phyloP scores from a whole-genome alignment of 2,113 vertebrate species.

The Dryoscopus gambensis region DNA sequence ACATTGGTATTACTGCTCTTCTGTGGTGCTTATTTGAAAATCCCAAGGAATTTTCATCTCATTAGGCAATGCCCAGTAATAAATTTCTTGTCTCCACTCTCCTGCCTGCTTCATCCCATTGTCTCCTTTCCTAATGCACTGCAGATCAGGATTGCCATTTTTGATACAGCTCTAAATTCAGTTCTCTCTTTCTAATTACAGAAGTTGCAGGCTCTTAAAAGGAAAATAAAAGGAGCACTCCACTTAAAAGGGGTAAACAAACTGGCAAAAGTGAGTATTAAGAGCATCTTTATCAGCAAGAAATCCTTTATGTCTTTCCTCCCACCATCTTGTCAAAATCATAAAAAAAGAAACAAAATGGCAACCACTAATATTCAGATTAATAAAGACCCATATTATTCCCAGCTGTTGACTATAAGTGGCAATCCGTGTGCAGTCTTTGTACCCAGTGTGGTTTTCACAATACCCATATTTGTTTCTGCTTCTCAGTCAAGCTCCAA shows the following conservation, averaged over 20 bases:
- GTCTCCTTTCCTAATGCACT: slow-evolving; percentile 15
- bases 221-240: not conserved
- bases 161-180: slow-evolving; percentile 35
- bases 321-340: slow-evolving; percentile 37
- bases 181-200: not conserved
- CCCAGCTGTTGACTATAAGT: slow-evolving; percentile 37
- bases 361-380: slow-evolving; percentile 33
- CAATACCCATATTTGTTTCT: slow-evolving; percentile 56
- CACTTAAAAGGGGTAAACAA: not conserved
- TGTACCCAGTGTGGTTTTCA: slow-evolving; percentile 17
- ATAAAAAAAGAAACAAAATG: slow-evolving; percentile 44
- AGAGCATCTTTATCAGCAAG: not conserved
- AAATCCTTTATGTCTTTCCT: not conserved
- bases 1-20: not conserved
- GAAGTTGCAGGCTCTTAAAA: not conserved
- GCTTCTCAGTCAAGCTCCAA: slow-evolving; percentile 54
- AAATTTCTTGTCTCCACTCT: slow-evolving; percentile 28
- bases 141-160: slow-evolving; percentile 40
- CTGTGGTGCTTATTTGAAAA: slow-evolving; percentile 31
- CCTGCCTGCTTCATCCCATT: slow-evolving; percentile 20
- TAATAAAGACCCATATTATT: slow-evolving; percentile 41
- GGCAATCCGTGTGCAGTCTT: slow-evolving; percentile 34
- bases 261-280: not conserved
- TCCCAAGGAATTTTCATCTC: slow-evolving; percentile 25
- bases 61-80: slow-evolving; percentile 41